Conservation (phyloP, 2,888 invertebrate genomes). For the Rosalia funebris region DNA sequence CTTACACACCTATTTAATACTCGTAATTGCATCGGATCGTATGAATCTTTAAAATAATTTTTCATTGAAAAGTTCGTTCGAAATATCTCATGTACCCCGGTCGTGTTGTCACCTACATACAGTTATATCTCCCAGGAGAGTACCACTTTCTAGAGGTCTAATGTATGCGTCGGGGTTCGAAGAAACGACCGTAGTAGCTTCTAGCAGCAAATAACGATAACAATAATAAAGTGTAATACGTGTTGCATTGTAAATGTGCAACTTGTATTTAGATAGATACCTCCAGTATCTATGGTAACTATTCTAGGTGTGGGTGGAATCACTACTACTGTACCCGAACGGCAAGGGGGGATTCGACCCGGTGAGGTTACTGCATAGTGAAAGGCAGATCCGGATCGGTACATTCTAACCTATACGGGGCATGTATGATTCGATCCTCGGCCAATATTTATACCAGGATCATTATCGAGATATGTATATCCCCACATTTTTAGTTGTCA, state of each 20-base stretch:
- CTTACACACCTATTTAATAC: too few species aligned
- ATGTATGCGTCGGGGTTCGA: constrained; percentile 37
- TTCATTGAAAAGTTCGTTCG: too few species aligned
- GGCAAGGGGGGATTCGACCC: constrained; percentile 52
- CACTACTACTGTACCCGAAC: constrained; percentile 57
- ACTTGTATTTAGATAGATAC: constrained; percentile 58
- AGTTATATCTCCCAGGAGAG: constrained; percentile 25
- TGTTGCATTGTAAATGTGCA: constrained; percentile 59
- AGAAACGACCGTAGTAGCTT: constrained; percentile 36
- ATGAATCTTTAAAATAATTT: too few species aligned
- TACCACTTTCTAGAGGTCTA: constrained; percentile 33
- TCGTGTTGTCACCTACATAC: constrained; percentile 33
- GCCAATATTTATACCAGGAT: background rate
- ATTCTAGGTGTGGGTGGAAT: constrained; percentile 62
- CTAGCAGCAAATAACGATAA: constrained; percentile 52
- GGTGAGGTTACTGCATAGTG: constrained; percentile 61
- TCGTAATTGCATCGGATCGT: too few species aligned
- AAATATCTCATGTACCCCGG: too few species aligned
- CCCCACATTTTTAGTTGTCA: too few species aligned
- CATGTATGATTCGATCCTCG: background rate
- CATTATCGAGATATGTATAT: too few species aligned
- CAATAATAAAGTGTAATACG: constrained; percentile 58
- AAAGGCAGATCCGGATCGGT: constrained; percentile 63
- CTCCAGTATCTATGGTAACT: constrained; percentile 57
- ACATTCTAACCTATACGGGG: constrained; percentile 32